Base-by-base conservation (phyloP, 1,140 invertebrate species). In the Pseudomyrmex concolor region DNA sequence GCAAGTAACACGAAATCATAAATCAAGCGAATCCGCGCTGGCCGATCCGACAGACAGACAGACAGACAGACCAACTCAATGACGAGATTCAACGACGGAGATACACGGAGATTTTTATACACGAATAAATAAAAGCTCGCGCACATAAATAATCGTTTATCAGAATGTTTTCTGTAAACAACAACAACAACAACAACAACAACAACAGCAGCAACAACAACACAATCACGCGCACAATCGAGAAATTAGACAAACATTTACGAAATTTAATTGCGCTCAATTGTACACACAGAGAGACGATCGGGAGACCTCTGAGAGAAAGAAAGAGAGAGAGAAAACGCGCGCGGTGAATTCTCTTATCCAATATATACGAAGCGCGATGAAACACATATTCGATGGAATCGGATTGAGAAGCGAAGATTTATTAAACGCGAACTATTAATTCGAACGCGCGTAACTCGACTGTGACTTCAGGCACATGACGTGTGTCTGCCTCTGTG, bases 401-500 rank as follows among this genome's bases (percentile, higher is more conserved):
- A 77, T 43, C 34, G 51, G 48, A 77, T 77, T 77, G 54, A 77
- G 50, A 60, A 34, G 48, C 50, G 54, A 55, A 17, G 34, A 70
- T 70, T 34, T 57, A 70, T 57, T 70, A 78, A 78, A 78, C 17
- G 17, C 34, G 51, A 54, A 59, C 43, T 80, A 43, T 80, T 80
- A 80, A 59, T 70, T 70, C 45, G 66, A 59, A 80, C 34, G 34
- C 34, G 34, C 66, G 43, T 80, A 60, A 80, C 70, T 43, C 66
- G 43, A 71, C 54, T 50, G 57, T 70, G 66, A 78, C 66, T 80
- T 43, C 76, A 22, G 51, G 22, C 19, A 17, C 22, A 34, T 34
- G 5, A 34, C 34, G 34, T 34, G 5, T 19, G 59, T 71, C 51
- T 73, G 19, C 25, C 2, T 50, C 25, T 54, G 73, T 8, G 17